These are phyloP conservation scores for Oplegnathus fasciatus DNA, from an alignment of 2,113 vertebrate genomes.

Conservation along the genomic window DNA sequence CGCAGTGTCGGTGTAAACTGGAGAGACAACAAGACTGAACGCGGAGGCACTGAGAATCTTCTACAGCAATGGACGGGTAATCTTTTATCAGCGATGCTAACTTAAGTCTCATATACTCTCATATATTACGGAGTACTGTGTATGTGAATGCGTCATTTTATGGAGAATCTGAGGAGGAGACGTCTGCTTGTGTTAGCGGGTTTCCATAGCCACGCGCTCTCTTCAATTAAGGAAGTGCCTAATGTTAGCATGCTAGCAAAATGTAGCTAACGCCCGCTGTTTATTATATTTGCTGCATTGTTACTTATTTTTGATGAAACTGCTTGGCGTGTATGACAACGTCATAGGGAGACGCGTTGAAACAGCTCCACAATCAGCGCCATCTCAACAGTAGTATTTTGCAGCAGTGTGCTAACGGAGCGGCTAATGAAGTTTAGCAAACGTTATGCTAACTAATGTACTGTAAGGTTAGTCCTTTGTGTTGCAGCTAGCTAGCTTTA, in stretches of 20 bases:
- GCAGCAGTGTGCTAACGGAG: not conserved
- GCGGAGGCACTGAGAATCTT: constrained; percentile 32
- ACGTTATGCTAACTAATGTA: constrained; percentile 30
- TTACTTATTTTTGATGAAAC: rapidly evolving
- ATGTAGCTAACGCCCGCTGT: constrained; percentile 18
- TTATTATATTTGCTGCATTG: not conserved
- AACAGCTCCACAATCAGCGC: rapidly evolving
- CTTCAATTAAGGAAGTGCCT: constrained; percentile 28
- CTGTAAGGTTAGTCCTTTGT: constrained; percentile 52
- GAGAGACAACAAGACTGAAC: constrained; percentile 28
- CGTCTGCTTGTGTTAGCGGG: constrained; percentile 19
- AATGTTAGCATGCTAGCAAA: constrained; percentile 56
- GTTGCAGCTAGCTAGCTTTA: constrained; percentile 31
- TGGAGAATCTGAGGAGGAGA: not conserved
- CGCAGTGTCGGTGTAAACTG: constrained; percentile 41
- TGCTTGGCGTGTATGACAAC: rapidly evolving
- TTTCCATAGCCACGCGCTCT: constrained; percentile 73
- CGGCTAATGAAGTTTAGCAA: constrained; percentile 31
- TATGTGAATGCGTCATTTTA: not conserved
- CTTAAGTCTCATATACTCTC: no score
- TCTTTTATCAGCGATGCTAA: not conserved
- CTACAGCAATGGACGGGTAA: constrained; percentile 82
- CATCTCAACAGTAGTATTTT: not conserved
- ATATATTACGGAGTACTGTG: no score
- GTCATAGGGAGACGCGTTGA: rapidly evolving